A percentile compares a stretch with the other conserved stretches of the same genome.
Evolutionary conservation across 2,888 invertebrate genomes (phyloP).

Genomic region (Microlaimidae sp.): DNA sequence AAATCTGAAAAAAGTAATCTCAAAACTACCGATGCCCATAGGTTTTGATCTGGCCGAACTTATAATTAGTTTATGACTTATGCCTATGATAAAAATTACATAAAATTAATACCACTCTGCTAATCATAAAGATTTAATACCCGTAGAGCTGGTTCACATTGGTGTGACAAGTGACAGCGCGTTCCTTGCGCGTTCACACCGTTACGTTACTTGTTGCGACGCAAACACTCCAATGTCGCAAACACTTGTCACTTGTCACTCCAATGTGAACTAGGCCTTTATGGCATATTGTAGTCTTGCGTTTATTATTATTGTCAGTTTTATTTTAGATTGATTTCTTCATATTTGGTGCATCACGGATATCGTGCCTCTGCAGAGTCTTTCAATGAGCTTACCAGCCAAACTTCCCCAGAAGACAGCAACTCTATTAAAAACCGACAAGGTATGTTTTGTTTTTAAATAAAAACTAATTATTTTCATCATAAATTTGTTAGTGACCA

Average conservation of each 20-base stretch:
- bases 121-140: too few species aligned
- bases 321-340: slow-evolving; percentile 74
- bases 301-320: neutral
- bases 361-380: slow-evolving; percentile 87
- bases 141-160: too few species aligned
- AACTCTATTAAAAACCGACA: slow-evolving; percentile 15
- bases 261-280: neutral
- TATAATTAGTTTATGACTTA: too few species aligned
- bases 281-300: neutral
- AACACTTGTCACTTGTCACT: neutral
- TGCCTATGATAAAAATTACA: too few species aligned
- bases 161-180: too few species aligned
- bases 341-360: slow-evolving; percentile 93
- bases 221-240: slow-evolving; percentile 2
- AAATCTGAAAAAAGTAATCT: too few species aligned
- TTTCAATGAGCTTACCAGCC: slow-evolving; percentile 72
- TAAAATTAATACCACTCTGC: too few species aligned
- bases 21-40: too few species aligned
- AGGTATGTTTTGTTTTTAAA: neutral
- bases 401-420: slow-evolving; percentile 62
- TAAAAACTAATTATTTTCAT: too few species aligned
- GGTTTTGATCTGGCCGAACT: too few species aligned
- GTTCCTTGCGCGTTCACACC: too few species aligned
- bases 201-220: neutral
- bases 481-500: too few species aligned